These are phyloP conservation scores for Naso thynnoides DNA, from an alignment of 2,797 vertebrate species.

Conservation along the genomic window DNA sequence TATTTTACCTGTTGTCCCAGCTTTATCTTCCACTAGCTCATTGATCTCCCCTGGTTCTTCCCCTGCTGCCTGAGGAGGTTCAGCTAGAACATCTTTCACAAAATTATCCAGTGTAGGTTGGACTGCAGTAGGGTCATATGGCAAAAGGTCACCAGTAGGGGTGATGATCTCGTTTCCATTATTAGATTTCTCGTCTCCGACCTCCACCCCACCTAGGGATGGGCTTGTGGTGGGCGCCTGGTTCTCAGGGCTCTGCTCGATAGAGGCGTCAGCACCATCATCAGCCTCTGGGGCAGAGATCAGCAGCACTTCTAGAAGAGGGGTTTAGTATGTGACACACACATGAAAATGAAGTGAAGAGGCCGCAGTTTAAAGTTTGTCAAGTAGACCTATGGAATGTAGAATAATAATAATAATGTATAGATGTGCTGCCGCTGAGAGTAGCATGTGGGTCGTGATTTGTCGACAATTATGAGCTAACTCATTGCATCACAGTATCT, in stretches of 20 bases:
- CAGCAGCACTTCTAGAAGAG: constrained; percentile 66
- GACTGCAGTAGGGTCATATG: constrained; percentile 34
- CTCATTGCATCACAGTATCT: not conserved
- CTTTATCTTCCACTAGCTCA: constrained; percentile 64
- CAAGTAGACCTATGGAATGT: constrained; percentile 64
- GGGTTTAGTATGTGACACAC: constrained; percentile 76
- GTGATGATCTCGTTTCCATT: constrained; percentile 72
- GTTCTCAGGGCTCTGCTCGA: constrained; percentile 45
- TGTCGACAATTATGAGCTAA: constrained; percentile 2
- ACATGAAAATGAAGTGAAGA: constrained; percentile 72
- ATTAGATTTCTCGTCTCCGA: constrained; percentile 56
- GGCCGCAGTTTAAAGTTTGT: constrained; percentile 62
- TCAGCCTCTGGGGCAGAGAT: constrained; percentile 58
- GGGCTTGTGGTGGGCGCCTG: constrained; percentile 39
- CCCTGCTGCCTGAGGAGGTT: constrained; percentile 51
- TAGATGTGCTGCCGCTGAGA: constrained; percentile 41
- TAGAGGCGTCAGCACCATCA: constrained; percentile 31
- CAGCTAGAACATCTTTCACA: constrained; percentile 51
- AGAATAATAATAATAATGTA: constrained; percentile 56
- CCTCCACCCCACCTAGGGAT: constrained; percentile 36
- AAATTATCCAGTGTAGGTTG: constrained; percentile 58
- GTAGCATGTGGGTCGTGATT: not conserved
- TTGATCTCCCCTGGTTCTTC: constrained; percentile 57
- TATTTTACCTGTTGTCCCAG: constrained; percentile 62
- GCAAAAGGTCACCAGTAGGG: constrained; percentile 58